Evolutionary conservation across 2,888 invertebrate genomes (phyloP).

Genomic region (Hydriomena furcata): DNA sequence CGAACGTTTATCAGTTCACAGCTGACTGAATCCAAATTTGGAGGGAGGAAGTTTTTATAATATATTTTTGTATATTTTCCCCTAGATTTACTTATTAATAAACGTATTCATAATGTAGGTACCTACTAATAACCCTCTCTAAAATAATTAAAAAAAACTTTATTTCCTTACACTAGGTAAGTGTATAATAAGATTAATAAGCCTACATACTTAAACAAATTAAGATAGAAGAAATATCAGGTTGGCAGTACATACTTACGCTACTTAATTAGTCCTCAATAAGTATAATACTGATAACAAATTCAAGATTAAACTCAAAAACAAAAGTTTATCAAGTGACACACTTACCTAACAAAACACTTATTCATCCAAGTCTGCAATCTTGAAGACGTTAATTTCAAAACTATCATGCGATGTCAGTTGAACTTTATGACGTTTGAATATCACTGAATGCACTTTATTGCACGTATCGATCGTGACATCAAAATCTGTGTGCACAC

Average conservation of each 20-base stretch:
- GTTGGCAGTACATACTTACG: no score
- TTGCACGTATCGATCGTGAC: constrained; percentile 68
- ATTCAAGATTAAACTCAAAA: constrained; percentile 25
- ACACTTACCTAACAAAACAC: constrained; percentile 45
- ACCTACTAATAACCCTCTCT: no score
- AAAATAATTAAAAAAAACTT: no score
- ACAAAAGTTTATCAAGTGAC: constrained; percentile 33
- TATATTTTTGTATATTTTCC: no score
- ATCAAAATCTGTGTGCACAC: constrained; percentile 52
- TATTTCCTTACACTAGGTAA: no score
- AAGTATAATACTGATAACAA: constrained; percentile 10
- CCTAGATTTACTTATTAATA: no score
- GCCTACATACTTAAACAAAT: no score
- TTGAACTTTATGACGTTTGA: constrained; percentile 25
- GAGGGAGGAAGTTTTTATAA: constrained; percentile 2
- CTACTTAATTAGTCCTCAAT: constrained; percentile 1
- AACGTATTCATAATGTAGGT: no score
- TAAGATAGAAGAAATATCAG: no score
- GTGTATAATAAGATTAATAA: no score
- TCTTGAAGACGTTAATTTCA: constrained; percentile 48
- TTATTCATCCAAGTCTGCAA: constrained; percentile 49
- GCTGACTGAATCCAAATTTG: constrained; percentile 43
- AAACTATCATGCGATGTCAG: constrained; percentile 23
- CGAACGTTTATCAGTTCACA: constrained; percentile 61
- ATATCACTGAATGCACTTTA: constrained; percentile 62